Evolutionary conservation across 2,113 vertebrate species (phyloP).

Genomic region (Willisornis vidua): DNA sequence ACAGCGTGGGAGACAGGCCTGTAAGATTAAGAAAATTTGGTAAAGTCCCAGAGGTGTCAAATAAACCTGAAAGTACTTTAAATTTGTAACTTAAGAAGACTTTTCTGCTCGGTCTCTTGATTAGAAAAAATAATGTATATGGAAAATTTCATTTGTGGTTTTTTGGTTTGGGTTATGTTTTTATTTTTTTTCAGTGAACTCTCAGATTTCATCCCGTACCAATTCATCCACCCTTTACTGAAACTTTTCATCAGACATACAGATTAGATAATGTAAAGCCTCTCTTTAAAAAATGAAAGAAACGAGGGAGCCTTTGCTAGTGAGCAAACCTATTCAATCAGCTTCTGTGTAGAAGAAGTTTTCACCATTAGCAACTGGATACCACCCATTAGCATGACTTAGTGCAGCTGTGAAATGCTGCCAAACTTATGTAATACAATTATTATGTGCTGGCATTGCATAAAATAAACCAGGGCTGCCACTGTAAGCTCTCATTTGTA

Average conservation of each 20-base stretch:
- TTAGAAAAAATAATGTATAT: neutral
- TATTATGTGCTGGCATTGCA: neutral
- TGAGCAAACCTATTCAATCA: slow-evolving; percentile 24
- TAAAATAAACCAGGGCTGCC: slow-evolving; percentile 50
- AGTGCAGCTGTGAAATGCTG: slow-evolving; percentile 56
- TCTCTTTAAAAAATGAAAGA: neutral
- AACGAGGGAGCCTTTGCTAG: neutral
- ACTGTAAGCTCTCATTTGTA: slow-evolving; percentile 46
- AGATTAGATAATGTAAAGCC: slow-evolving; percentile 1
- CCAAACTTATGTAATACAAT: slow-evolving; percentile 40
- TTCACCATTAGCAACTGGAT: slow-evolving; percentile 63
- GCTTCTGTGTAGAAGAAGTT: slow-evolving; percentile 42
- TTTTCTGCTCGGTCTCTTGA: neutral
- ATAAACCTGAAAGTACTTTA: neutral
- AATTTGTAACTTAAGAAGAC: neutral
- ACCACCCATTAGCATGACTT: slow-evolving; percentile 42
- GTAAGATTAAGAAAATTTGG: neutral
- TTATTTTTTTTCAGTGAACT: neutral
- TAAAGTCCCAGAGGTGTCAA: neutral
- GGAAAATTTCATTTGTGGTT: neutral
- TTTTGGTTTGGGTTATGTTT: neutral
- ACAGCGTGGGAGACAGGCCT: neutral
- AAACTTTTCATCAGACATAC: slow-evolving; percentile 10
- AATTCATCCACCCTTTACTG: neutral
- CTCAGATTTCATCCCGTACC: neutral